Conservation (phyloP, 30 jellyfish, hydroid and myxozoan genomes). For the Nemopilema nomurai region DNA sequence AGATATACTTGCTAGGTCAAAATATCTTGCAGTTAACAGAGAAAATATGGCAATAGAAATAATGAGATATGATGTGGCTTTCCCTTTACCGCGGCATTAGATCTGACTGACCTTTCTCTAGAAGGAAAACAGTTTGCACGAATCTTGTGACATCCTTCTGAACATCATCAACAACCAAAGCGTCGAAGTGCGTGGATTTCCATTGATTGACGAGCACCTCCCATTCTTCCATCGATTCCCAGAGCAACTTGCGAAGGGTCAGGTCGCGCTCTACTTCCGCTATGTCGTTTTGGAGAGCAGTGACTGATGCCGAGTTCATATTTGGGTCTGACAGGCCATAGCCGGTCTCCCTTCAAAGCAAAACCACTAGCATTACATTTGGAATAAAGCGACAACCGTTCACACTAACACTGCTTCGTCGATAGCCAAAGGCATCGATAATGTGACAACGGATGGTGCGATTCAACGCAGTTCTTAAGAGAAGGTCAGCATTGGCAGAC, state of each 20-base stretch:
- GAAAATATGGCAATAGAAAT: too few species aligned
- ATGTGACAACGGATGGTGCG: too few species aligned
- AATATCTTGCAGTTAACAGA: too few species aligned
- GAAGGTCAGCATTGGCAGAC: too few species aligned
- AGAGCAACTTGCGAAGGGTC: constrained; percentile 64
- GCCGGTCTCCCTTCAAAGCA: constrained; percentile 4
- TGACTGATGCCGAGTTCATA: constrained; percentile 14
- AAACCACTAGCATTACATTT: background rate
- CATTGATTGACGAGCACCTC: constrained; percentile 52
- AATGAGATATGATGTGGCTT: too few species aligned
- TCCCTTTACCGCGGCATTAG: too few species aligned
- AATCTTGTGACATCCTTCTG: constrained; percentile 75
- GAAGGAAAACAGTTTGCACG: constrained; percentile 78
- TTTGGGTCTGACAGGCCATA: background rate
- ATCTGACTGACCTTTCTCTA: constrained; percentile 79
- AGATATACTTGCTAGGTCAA: too few species aligned
- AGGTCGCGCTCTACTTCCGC: constrained; percentile 73
- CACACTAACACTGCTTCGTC: too few species aligned
- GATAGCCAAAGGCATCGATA: too few species aligned
- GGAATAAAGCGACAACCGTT: too few species aligned
- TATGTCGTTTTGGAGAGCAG: constrained; percentile 62
- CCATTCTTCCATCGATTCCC: constrained; percentile 91
- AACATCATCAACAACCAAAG: constrained; percentile 56
- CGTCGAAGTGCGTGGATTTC: constrained; percentile 67
- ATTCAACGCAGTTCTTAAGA: too few species aligned